Base-by-base conservation (phyloP, 2,113 vertebrate species). In the Xyliphius kryptos region DNA sequence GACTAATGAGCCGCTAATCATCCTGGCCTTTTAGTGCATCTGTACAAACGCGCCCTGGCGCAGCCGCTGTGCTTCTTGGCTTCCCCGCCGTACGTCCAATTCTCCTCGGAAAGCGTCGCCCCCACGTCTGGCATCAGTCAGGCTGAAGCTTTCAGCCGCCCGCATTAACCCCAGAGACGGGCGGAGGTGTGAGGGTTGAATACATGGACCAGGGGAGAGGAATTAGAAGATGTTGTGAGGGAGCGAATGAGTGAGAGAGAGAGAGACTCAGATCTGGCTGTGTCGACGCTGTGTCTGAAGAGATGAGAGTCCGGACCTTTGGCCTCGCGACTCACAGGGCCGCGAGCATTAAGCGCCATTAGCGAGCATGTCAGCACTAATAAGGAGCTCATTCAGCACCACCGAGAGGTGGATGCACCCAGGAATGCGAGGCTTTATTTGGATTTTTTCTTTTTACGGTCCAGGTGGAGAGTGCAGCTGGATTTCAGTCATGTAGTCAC, bases 271-370 rank as follows among this genome's bases (percentile, higher is more conserved):
- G 65, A 58, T 32, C 4, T 32, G 26, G 26, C 4, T 32, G 72
- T 81, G 66, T 68, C 72, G 76, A 73, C 74, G 76, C 68, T 60
- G 73, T 76, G 78, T n/a, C 78, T 86, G 74, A 83, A 74, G 64
- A 82, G 77, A 72, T 73, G 56, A 43, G n/a, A 71, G 69, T 64
- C 65, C 5, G 2, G 58, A 81, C 82, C 85, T 71, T 26, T 79
- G 76, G 79, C 66, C 80, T 47, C 38, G 12, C 1, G 6, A 70
- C 63, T 74, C 59, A 49, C 61, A 58, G 76, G 75, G 78, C 79
- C 77, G 78, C 82, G 79, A 83, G 81, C 14, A 80, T 82, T 77
- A 81, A 78, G 74, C 72, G 70, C 76, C 68, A 78, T 84, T 81
- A 83, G 76, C 57, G 67, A 21, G 46, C 38, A 54, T 77, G 77